Base-by-base conservation (phyloP, 1,140 invertebrate genomes). In the Monochamus saltuarius region DNA sequence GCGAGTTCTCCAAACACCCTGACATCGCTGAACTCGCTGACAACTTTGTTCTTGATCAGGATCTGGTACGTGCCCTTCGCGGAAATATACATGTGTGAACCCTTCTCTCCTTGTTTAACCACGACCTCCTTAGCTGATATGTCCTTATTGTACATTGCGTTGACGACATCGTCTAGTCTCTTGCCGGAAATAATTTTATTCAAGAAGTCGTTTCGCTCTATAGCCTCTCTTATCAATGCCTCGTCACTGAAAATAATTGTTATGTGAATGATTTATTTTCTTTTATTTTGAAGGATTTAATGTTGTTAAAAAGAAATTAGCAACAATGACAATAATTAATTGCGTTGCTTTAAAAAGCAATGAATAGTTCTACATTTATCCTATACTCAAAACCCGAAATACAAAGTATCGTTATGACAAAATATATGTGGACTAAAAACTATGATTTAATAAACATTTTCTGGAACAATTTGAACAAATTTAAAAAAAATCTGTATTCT, bases 1-100 rank as follows among this genome's bases (percentile, higher is more conserved):
- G 70, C 66, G 11, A 70, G 37, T 52, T 72, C 70, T 2, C 70
- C 70, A 60, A 72, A 72, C 4, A 72, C 64, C 39, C 66, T 55
- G 10, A 55, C 56, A 37, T 67, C 60, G 13, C 53, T 56, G 36
- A 69, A 69, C 39, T 69, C 59, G 4, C n/a, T 56, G 9, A 67
- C 53, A 16, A 45, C 54, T 59, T 69, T 68, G 22, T 58, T 60
- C 42, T 71, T 69, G 10, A 69, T 40, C 16, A 63, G 37, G 4
- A 68, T 57, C 36, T 61, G 49, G 43, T 42, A 71, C 7, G 37
- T 62, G 11, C 70, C 70, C 7, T 53, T 55, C 6, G 63, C 65
- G 14, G 66, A 70, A 9, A 72, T 57, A 34, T 65, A 72, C 66
- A 72, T 70, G 56, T 72, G 64, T 0, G 59, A 55, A 7, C 70